phyloP scores from a whole-genome alignment of 1,140 invertebrate species.

The Hypothenemus hampei region DNA sequence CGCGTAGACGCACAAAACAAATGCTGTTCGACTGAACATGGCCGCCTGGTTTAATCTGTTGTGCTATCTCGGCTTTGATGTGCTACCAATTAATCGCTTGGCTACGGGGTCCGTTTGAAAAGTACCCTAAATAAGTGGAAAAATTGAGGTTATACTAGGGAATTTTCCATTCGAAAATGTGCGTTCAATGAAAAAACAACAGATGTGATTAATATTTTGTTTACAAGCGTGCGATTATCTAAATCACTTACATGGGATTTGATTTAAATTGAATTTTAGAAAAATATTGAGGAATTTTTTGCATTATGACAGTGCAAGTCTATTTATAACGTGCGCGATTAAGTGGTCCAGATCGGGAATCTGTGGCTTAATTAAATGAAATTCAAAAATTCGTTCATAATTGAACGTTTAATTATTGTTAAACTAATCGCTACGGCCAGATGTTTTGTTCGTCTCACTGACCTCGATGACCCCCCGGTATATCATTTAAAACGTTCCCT shows the following conservation, averaged over 20 bases:
- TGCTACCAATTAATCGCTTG: conserved; percentile 12
- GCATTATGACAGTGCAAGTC: neutral
- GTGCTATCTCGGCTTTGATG: conserved; percentile 16
- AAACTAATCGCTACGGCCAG: no score
- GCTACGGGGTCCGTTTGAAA: neutral
- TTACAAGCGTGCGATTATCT: conserved; percentile 4
- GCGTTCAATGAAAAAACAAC: conserved; percentile 3
- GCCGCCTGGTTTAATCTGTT: conserved; percentile 15
- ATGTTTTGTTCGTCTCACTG: no score
- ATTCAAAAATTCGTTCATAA: conserved; percentile 2
- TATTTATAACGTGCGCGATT: neutral
- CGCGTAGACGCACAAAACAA: conserved; percentile 16
- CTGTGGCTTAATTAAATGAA: neutral
- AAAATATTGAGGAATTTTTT: no score
- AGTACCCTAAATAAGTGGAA: neutral
- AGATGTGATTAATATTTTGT: conserved; percentile 8
- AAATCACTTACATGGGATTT: conserved; percentile 5
- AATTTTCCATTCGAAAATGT: neutral
- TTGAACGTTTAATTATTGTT: no score
- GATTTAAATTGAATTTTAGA: no score
- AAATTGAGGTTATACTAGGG: neutral
- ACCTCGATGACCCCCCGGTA: no score
- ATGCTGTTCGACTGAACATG: conserved; percentile 17
- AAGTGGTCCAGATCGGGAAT: neutral
- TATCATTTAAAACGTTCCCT: no score